Evolutionary conservation across 2,888 invertebrate genomes (phyloP).

Genomic region (Acanthosepion esculentum): DNA sequence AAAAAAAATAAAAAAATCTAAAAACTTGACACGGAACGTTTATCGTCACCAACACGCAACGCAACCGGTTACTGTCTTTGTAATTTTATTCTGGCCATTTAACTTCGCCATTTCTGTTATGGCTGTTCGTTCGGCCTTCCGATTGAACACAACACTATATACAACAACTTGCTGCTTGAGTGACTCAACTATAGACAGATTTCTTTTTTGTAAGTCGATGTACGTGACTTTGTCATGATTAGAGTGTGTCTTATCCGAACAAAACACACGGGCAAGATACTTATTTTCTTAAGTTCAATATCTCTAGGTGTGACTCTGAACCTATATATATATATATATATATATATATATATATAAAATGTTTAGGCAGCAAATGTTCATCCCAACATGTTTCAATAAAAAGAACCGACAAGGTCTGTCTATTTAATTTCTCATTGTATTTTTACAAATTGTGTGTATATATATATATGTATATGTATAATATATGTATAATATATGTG

Average conservation of each 20-base stretch:
- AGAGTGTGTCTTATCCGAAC: neutral
- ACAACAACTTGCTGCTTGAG: neutral
- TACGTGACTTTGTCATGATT: conserved; percentile 18
- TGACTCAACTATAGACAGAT: neutral
- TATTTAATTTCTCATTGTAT: too few relatives aligned
- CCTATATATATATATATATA: neutral
- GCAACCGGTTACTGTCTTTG: neutral
- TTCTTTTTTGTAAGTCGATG: neutral
- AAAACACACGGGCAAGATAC: neutral
- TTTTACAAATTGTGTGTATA: too few relatives aligned
- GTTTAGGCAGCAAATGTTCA: too few relatives aligned
- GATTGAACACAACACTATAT: neutral
- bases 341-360: neutral
- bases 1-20: too few relatives aligned
- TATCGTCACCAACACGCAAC: neutral
- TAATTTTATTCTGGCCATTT: neutral
- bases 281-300: neutral
- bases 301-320: neutral
- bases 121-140: neutral
- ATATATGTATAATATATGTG: too few relatives aligned
- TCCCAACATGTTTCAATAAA: too few relatives aligned
- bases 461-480: too few relatives aligned
- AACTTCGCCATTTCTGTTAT: neutral
- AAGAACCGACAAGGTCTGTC: too few relatives aligned
- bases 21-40: neutral